phyloP scores from a whole-genome alignment of 2,888 invertebrate species.

The Eilema sororculum region DNA sequence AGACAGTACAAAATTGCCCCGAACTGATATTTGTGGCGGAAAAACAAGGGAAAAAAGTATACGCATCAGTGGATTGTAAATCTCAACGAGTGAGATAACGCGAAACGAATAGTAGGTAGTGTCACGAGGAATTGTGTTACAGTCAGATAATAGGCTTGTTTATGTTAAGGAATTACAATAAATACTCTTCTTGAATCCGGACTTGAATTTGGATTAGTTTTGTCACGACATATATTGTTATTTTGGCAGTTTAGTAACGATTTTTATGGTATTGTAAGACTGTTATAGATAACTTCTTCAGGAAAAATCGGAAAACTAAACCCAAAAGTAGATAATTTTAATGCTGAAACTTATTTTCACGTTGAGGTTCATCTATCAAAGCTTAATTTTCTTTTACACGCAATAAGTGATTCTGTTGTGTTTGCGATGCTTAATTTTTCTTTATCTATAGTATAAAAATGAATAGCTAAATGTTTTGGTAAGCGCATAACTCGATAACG shows the following conservation, averaged over 20 bases:
- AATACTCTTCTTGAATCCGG: slow-evolving; percentile 22
- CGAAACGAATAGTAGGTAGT: slow-evolving; percentile 42
- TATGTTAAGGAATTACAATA: slow-evolving; percentile 41
- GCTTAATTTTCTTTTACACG: neutral
- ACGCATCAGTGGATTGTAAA: slow-evolving; percentile 43
- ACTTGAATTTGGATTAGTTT: slow-evolving; percentile 25
- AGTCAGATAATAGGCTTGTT: slow-evolving; percentile 44
- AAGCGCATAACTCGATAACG: no score
- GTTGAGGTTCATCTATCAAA: no score
- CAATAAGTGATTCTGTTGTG: neutral
- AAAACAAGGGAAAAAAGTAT: slow-evolving; percentile 24
- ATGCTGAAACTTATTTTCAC: neutral
- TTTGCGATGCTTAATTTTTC: no score
- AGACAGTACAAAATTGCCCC: slow-evolving; percentile 16
- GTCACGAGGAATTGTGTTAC: slow-evolving; percentile 48
- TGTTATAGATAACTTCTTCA: no score
- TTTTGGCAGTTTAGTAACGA: neutral
- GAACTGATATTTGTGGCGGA: slow-evolving; percentile 18
- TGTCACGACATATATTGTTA: slow-evolving; percentile 3
- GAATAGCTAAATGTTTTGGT: no score
- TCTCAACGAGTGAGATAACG: slow-evolving; percentile 47
- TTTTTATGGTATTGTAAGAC: no score
- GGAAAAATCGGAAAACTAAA: no score
- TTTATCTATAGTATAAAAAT: no score
- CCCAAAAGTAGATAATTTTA: neutral